phyloP scores from a whole-genome alignment of 2,888 invertebrate genomes.

The Drosophila affinis region DNA sequence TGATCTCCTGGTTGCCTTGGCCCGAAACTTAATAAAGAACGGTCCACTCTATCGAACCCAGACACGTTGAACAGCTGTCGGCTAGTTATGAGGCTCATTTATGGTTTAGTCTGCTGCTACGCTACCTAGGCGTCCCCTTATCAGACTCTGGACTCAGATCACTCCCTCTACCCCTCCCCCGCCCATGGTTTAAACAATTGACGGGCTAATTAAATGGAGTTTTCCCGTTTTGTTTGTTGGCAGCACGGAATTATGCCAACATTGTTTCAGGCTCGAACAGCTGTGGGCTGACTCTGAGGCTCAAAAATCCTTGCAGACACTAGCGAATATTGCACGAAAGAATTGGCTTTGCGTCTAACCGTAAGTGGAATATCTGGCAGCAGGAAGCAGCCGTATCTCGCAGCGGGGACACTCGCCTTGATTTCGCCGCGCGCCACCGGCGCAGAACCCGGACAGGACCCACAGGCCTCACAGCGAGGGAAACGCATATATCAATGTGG shows the following conservation, averaged over 20 bases:
- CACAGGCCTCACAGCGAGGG: slow-evolving; percentile 21
- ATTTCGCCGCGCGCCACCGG: slow-evolving; percentile 71
- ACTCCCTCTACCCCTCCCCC: not conserved
- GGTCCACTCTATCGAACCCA: not conserved
- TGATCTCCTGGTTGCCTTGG: not conserved
- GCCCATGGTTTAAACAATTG: slow-evolving; percentile 60
- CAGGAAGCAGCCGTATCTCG: slow-evolving; percentile 62
- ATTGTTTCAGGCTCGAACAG: slow-evolving; percentile 63
- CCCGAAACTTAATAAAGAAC: too few species aligned
- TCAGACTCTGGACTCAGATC: not conserved
- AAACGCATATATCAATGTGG: slow-evolving; percentile 60
- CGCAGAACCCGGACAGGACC: slow-evolving; percentile 27
- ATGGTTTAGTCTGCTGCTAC: not conserved
- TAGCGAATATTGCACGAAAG: not conserved
- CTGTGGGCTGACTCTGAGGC: slow-evolving; percentile 44
- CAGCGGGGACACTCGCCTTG: slow-evolving; percentile 73
- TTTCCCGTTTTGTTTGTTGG: slow-evolving; percentile 39
- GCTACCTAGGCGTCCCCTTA: not conserved
- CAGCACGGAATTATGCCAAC: slow-evolving; percentile 65
- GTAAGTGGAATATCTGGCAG: slow-evolving; percentile 56
- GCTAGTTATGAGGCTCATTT: not conserved
- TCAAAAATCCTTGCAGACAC: not conserved
- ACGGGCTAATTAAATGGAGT: slow-evolving; percentile 71
- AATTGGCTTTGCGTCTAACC: slow-evolving; percentile 53
- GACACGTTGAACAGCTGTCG: not conserved